Conservation (phyloP, 1,140 invertebrate genomes). For the Drosophila ananassae region DNA sequence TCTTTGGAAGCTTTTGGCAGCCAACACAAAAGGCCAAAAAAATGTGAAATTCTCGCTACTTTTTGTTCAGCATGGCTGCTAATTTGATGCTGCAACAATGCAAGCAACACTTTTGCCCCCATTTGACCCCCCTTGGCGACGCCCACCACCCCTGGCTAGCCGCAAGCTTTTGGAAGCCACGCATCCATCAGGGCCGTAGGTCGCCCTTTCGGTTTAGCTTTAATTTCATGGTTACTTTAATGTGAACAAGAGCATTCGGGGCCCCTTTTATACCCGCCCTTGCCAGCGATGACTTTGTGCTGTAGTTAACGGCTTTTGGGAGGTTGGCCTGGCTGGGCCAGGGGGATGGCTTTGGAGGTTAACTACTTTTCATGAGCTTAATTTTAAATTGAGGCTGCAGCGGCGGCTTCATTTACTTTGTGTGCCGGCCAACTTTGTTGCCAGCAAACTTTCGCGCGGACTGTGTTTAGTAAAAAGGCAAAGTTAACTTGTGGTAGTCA, state of each 20-base stretch:
- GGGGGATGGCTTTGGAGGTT: conserved; percentile 68
- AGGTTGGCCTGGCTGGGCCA: background rate
- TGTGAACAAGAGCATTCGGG: conserved; percentile 58
- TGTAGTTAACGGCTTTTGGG: conserved; percentile 77
- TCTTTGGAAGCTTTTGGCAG: conserved; percentile 18
- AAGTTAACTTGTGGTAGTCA: conserved; percentile 33
- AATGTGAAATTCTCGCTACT: conserved; percentile 70
- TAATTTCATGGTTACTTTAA: conserved; percentile 83
- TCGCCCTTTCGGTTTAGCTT: conserved; percentile 72
- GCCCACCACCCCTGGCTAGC: background rate
- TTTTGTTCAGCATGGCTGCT: conserved; percentile 74
- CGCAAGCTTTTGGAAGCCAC: conserved; percentile 34
- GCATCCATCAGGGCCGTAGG: conserved; percentile 47
- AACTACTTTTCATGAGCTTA: conserved; percentile 82
- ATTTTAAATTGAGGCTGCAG: conserved; percentile 80
- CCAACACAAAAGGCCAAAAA: conserved; percentile 29
- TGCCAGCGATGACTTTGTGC: conserved; percentile 68
- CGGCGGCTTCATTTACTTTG: conserved; percentile 77
- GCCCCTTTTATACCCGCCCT: background rate
- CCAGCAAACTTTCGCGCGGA: conserved; percentile 72
- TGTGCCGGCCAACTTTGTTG: conserved; percentile 73
- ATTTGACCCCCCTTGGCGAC: background rate
- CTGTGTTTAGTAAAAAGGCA: conserved; percentile 72
- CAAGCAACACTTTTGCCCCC: conserved; percentile 34
- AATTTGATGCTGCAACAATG: conserved; percentile 80